Evolutionary conservation across 2,797 vertebrate genomes (phyloP), one percentile per base, ranked within the genome.

Genomic region (Hemibagrus guttatus): DNA sequence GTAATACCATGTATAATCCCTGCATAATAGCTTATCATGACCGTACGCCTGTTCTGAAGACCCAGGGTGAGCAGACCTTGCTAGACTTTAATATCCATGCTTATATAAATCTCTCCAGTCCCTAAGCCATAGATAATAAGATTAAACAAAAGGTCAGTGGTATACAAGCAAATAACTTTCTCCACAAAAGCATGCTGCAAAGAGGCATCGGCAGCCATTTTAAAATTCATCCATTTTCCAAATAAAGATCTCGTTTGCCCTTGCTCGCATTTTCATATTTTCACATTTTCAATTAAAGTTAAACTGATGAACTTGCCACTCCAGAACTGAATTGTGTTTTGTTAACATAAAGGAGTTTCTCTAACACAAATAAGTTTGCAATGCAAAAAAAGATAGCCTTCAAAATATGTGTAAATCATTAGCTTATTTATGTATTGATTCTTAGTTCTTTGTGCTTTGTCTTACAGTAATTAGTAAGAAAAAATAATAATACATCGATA

Each of bases 121-220:
- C 66, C 39, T 82, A 83, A 88, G 84, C 46, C 66, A 74, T 17
- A 64, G 64, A 63, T 71, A 66, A 82, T 61, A 83, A 89, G 79
- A 87, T 87, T 89, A 84, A 87, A 86, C 76, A 87, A 88, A 85
- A 86, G 79, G 85, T 87, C 85, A 90, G 31, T 87, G 85, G 68
- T 83, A 63, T 81, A 63, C 86, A 80, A 79, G 72, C 58, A 85
- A 82, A 86, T 52, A 86, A 68, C 71, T 61, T 35, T 76, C 49
- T 52, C 1, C 42, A 46, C 79, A 52, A 23, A 84, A 76, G 14
- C 39, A 63, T 78, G 54, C 64, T 76, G 35, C 81, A 71, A 2
- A 68, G 54, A 81, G 63, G 28, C 1, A 83, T 80, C 64, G 78
- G 78, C 54, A 42, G 64, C 61, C 72, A 21, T 74, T 72, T 59